Percentiles rank a stretch among this genome's conserved stretches.
Conservation (phyloP, 2,113 vertebrate genomes). For the Macquaria ambigua region DNA sequence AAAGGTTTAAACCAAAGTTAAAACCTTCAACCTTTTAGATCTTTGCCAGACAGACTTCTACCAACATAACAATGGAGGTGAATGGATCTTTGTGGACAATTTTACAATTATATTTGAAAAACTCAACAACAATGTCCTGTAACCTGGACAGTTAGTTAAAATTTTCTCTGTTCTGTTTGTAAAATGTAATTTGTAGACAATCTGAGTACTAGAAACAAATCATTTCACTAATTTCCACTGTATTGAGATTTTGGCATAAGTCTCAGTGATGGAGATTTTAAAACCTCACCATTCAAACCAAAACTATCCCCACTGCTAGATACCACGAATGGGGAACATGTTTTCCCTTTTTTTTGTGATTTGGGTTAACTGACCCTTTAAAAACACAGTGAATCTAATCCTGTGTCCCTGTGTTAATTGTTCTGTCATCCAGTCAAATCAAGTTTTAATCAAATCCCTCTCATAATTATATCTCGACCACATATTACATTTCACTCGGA, state of each 20-base stretch:
- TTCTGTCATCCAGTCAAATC: background rate
- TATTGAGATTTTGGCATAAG: background rate
- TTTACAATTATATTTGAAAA: no score
- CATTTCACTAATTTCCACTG: background rate
- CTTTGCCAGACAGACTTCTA: background rate
- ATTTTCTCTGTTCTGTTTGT: background rate
- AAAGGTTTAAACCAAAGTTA: background rate
- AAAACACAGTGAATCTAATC: background rate
- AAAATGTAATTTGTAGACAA: background rate
- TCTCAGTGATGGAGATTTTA: background rate
- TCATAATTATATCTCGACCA: background rate
- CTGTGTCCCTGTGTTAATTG: background rate
- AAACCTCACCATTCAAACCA: background rate
- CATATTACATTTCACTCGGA: background rate
- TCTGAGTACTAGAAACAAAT: background rate
- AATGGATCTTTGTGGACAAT: background rate
- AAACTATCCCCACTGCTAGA: background rate
- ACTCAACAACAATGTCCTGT: no score
- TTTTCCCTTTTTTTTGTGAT: background rate
- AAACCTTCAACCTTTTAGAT: background rate
- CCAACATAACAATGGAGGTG: background rate
- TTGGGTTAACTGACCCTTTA: background rate
- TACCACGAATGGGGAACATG: no score
- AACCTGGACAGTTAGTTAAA: no score
- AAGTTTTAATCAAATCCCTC: constrained; percentile 2